A percentile compares a stretch with the other conserved stretches of the same genome.
phyloP scores from a whole-genome alignment of 1,140 invertebrate genomes.

The Euura lappo region DNA sequence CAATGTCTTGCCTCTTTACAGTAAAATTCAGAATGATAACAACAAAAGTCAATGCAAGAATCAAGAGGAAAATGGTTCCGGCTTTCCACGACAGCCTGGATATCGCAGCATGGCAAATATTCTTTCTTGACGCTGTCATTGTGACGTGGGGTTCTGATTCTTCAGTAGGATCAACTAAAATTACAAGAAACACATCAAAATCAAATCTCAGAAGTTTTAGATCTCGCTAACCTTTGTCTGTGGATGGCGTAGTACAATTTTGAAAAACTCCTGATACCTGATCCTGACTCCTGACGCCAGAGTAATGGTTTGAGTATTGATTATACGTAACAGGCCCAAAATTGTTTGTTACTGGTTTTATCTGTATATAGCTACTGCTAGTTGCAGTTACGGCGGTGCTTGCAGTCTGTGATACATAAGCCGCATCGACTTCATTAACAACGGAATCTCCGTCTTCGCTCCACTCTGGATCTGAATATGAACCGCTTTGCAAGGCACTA shows the following conservation, averaged over 20 bases:
- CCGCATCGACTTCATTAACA: neutral
- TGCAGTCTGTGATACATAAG: neutral
- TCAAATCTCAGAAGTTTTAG: no score
- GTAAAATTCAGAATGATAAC: no score
- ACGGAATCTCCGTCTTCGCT: neutral
- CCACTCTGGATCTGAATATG: neutral
- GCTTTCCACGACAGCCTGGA: no score
- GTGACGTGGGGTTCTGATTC: no score
- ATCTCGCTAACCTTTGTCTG: neutral
- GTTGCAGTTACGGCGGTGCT: conserved; percentile 47
- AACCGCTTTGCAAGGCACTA: neutral
- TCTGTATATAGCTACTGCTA: conserved; percentile 53
- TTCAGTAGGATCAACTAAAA: no score
- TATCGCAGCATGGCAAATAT: no score
- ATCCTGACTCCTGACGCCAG: neutral
- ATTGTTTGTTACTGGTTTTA: conserved; percentile 56
- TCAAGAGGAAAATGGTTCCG: no score
- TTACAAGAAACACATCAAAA: no score
- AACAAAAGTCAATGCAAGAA: no score
- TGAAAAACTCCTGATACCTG: neutral
- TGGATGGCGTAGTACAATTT: neutral
- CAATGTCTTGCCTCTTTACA: no score
- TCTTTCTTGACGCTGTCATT: no score
- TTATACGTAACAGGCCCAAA: conserved; percentile 55
- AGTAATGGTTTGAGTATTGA: conserved; percentile 35